A percentile compares a stretch with the other conserved stretches of the same genome.
Conservation (phyloP, 2,113 vertebrate species). For the Calonectris borealis region DNA sequence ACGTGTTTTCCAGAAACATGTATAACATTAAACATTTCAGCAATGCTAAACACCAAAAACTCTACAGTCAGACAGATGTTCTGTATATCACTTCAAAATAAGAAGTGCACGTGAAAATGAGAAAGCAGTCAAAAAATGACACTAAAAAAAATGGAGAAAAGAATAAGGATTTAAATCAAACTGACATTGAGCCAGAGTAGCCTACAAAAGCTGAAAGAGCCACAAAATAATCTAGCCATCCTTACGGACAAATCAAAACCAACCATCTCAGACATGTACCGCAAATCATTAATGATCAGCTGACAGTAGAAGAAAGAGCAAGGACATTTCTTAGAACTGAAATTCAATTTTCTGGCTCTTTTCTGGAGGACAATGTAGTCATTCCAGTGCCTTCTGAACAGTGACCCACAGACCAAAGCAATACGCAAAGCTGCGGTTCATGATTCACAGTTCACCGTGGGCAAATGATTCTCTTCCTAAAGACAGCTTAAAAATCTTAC, state of each 20-base stretch:
- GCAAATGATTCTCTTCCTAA: background rate
- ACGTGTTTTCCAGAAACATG: background rate
- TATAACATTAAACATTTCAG: background rate
- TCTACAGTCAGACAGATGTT: background rate
- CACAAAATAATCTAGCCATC: background rate
- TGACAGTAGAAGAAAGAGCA: background rate
- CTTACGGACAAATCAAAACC: background rate
- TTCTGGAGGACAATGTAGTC: background rate
- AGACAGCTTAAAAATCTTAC: background rate
- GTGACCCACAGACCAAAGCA: background rate
- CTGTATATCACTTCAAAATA: background rate
- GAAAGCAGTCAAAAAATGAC: background rate
- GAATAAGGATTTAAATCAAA: background rate
- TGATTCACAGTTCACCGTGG: background rate
- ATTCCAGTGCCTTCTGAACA: background rate
- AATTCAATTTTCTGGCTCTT: background rate
- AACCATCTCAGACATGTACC: background rate
- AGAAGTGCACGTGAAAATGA: background rate
- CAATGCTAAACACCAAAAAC: background rate
- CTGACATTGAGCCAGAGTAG: background rate
- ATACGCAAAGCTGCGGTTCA: background rate
- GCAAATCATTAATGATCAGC: background rate
- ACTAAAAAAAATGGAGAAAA: background rate
- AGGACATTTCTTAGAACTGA: background rate
- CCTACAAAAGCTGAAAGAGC: background rate